Percentiles rank a stretch among this genome's conserved stretches.
Conservation (phyloP, 2,113 vertebrate genomes). For the Malurus alboscapulatus region DNA sequence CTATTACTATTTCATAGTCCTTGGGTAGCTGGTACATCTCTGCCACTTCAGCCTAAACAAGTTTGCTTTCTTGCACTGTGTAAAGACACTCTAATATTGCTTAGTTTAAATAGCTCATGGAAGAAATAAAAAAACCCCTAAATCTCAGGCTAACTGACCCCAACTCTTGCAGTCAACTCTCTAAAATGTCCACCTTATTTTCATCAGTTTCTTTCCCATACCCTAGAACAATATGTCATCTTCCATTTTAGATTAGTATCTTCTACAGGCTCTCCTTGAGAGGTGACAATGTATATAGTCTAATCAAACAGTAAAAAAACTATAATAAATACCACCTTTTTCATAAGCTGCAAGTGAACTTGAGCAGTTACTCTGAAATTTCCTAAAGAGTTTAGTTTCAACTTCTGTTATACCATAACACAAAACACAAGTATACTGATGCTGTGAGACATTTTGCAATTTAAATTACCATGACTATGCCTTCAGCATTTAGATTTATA, state of each 20-base stretch:
- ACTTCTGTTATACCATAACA: background rate
- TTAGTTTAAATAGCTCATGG: background rate
- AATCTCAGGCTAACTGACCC: background rate
- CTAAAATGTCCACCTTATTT: background rate
- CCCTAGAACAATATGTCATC: background rate
- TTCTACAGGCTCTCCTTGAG: background rate
- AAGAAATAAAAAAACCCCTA: background rate
- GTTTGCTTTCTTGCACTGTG: background rate
- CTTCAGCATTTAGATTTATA: background rate
- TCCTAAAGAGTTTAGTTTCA: background rate
- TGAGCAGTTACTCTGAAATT: background rate
- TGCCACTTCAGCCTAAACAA: background rate
- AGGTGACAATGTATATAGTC: background rate
- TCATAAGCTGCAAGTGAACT: background rate
- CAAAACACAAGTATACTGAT: background rate
- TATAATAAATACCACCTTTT: background rate
- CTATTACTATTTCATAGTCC: background rate
- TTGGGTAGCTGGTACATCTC: background rate
- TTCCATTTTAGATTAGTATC: background rate
- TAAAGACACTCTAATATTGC: background rate
- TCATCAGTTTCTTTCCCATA: background rate
- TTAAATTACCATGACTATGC: constrained; percentile 31
- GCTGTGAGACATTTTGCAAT: constrained; percentile 44
- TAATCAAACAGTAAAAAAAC: background rate
- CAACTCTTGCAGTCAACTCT: background rate